Base-by-base conservation (phyloP, 2,113 vertebrate species). In the Monarcha castaneiventris region DNA sequence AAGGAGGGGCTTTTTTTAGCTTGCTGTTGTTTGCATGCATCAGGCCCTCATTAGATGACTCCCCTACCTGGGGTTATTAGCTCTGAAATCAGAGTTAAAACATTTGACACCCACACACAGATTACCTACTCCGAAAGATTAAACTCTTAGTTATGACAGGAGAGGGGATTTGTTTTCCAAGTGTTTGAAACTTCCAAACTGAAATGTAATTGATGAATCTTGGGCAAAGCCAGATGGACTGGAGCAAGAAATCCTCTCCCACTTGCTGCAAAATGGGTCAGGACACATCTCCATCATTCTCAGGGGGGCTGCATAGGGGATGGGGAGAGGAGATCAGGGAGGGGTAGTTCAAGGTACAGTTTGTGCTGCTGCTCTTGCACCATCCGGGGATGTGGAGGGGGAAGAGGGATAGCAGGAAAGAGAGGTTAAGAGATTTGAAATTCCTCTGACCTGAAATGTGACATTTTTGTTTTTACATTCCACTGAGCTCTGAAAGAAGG, bases 241-340 rank as follows among this genome's bases (percentile, higher is more conserved):
- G 43, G 76, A 39, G 13, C 37, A 52, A 87, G 56, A 78, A 77
- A 27, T 84, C 37, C 1, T 16, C 30, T 92, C 61, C n/a, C 90
- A 12, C 66, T 62, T 87, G 66, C 46, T 89, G 63, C 22, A 69
- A 5, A 74, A 58, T 54, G 85, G 21, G 20, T 85, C 59, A 73
- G 67, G 46, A 48, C 44, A 11, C 0, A 0, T 63, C 30, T 58
- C 63, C 35, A 7, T 71, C 1, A 0, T 66, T 85, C 6, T 21
- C 5, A 2, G 37, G 7, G 58, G 35, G 13, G 29, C 46, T 95
- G 37, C 5, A 0, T 2, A 58, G 37, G 19, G 11, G 9, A 22
- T 52, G 23, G 51, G 35, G 35, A 88, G 20, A 44, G 43, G 7
- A 80, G 43, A 49, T 61, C 9, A 2, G 32, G 21, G 35, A 74